Conservation (phyloP, 2,888 invertebrate genomes). For the Lathronympha strigana region DNA sequence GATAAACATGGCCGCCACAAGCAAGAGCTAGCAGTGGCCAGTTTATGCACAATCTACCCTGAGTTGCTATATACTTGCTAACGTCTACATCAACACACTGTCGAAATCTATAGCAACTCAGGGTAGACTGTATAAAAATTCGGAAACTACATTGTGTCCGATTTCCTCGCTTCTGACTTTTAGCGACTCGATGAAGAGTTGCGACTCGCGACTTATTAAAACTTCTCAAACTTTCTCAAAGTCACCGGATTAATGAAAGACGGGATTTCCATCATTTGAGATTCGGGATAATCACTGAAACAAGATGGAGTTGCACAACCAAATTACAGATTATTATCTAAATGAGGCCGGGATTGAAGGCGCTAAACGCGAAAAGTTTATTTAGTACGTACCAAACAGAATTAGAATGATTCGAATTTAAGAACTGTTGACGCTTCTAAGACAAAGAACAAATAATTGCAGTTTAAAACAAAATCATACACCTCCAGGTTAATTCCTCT, state of each 20-base stretch:
- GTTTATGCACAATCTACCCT: no score
- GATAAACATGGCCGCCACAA: slow-evolving; percentile 11
- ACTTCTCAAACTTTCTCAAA: slow-evolving; percentile 37
- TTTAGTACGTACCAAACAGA: neutral
- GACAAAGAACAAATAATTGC: no score
- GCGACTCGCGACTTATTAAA: slow-evolving; percentile 31
- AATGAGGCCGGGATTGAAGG: neutral
- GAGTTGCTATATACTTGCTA: no score
- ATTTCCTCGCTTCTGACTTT: neutral
- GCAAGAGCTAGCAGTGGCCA: neutral
- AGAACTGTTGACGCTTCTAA: no score
- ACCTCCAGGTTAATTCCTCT: no score
- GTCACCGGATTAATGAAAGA: slow-evolving; percentile 33
- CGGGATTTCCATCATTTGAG: slow-evolving; percentile 18
- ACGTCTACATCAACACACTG: neutral
- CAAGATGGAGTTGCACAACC: neutral
- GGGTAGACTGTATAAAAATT: no score
- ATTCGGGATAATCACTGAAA: slow-evolving; percentile 19
- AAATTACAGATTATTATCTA: slow-evolving; percentile 10
- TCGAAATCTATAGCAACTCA: no score
- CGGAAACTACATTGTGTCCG: no score
- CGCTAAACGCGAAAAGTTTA: neutral
- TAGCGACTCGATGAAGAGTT: neutral
- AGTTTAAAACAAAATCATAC: no score
- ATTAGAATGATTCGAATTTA: no score